Evolutionary conservation across 2,888 invertebrate genomes (phyloP), one percentile per base, ranked within the genome.

Genomic region (Eudemis profundana): DNA sequence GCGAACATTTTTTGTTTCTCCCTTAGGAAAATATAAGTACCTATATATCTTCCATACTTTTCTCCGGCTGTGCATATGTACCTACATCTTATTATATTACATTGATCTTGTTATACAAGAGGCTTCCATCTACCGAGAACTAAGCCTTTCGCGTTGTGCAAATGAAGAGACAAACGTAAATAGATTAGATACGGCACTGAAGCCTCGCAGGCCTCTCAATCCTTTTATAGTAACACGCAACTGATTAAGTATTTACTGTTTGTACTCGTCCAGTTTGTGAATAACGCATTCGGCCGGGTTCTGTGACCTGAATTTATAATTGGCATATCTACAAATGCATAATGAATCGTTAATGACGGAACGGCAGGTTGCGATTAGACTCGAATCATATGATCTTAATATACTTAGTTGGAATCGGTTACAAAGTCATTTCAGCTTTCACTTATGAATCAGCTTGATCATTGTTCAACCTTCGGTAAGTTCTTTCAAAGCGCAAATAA

Each of bases 201-300:
- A 89, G 79, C 85, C 86, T 70, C 74, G 76, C 51, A 57, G 59
- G 53, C 78, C 82, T 78, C 69, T 67, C 78, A 85, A 87, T 87
- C 86, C 85, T 78, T 78, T 86, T 86, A 83, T 40, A 47, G 44
- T n/a, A 51, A 23, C 53, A 19, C 65, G 65, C 65, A 59, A 51
- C 38, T 51, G 5, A 5, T 3, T 51, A 21, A 21, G 40, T 51
- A 38, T 23, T 14, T 50, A 29, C 23, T 29, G 29, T 36, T 17
- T 14, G 14, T 51, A 15, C 21, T 36, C 36, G 10, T 21, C 33
- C 23, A 51, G 33, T 42, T 10, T 44, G 61, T 17, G 21, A 50
- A 53, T 36, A 23, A 53, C 44, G 53, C 44, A 23, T 36, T 29
- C n/a, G 21, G 23, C 21, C 23, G 29, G 38, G 21, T 50, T 10